Percentiles rank a stretch among this genome's conserved stretches.
Conservation (phyloP, 2,888 invertebrate species). For the Platycheirus albimanus region DNA sequence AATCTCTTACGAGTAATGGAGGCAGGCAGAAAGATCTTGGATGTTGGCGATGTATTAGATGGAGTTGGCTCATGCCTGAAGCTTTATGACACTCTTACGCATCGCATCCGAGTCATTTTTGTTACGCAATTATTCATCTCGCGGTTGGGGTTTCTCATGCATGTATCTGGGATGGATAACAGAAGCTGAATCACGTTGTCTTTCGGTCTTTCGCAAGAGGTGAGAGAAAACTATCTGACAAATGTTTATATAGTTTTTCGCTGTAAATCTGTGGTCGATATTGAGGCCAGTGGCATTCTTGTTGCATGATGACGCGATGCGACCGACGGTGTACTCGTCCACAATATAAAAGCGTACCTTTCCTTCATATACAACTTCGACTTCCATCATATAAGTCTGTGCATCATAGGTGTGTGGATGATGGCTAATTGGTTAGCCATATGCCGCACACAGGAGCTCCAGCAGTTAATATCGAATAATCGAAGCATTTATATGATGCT, state of each 20-base stretch:
- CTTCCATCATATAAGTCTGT: conserved; percentile 13
- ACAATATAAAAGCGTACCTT: too few relatives aligned
- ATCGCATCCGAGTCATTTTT: conserved; percentile 42
- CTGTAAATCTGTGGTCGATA: conserved; percentile 64
- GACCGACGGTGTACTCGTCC: too few relatives aligned
- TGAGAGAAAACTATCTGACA: conserved; percentile 67
- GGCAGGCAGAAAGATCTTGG: conserved; percentile 33
- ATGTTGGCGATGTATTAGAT: conserved; percentile 47
- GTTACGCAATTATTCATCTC: conserved; percentile 70
- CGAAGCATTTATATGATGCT: conserved; percentile 68
- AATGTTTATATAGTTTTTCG: conserved; percentile 48
- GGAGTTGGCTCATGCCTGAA: conserved; percentile 47
- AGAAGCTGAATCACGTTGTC: conserved; percentile 71
- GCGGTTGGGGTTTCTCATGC: conserved; percentile 41
- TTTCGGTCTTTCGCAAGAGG: conserved; percentile 67
- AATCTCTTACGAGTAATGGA: conserved; percentile 13
- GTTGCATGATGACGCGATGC: too few relatives aligned
- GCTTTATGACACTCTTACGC: conserved; percentile 20
- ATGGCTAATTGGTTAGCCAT: conserved; percentile 46
- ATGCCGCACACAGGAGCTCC: conserved; percentile 68
- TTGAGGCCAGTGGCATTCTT: conserved; percentile 64
- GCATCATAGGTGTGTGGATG: conserved; percentile 29
- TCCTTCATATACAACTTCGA: conserved; percentile 1
- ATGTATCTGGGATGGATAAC: conserved; percentile 15
- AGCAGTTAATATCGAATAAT: conserved; percentile 69